Percentiles rank a stretch among this genome's conserved stretches.
These are phyloP conservation scores for Aulostomus chinensis DNA, from an alignment of 2,797 vertebrate genomes.

Conservation along the genomic window DNA sequence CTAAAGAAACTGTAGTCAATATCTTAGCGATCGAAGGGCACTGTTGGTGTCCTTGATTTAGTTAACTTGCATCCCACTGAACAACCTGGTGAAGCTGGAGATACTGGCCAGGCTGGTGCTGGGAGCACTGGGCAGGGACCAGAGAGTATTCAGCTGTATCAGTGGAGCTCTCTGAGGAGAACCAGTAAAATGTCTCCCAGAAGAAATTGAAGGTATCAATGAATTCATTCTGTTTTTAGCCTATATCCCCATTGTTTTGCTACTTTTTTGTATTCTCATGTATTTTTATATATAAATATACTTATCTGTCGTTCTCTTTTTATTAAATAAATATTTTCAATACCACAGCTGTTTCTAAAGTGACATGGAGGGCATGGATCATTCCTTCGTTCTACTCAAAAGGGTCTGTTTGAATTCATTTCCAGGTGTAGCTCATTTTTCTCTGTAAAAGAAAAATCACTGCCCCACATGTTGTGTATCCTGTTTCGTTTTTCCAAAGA, in stretches of 20 bases:
- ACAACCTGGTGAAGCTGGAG: conserved; percentile 47
- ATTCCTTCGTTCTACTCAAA: conserved; percentile 62
- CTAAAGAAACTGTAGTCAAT: conserved; percentile 61
- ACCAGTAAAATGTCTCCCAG: conserved; percentile 54
- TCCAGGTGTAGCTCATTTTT: conserved; percentile 62
- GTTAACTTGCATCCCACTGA: conserved; percentile 49
- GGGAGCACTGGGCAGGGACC: conserved; percentile 74
- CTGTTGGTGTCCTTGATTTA: conserved; percentile 46
- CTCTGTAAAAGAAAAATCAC: conserved; percentile 50
- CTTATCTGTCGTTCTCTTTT: conserved; percentile 85
- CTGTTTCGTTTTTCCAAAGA: conserved; percentile 60
- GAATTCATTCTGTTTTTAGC: conserved; percentile 77
- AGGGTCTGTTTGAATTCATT: conserved; percentile 58
- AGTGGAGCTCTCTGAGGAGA: conserved; percentile 61
- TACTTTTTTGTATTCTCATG: conserved; percentile 88
- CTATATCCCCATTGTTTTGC: conserved; percentile 83
- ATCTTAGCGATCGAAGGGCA: conserved; percentile 68
- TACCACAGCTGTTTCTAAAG: conserved; percentile 81
- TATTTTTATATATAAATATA: conserved; percentile 89
- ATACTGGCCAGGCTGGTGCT: conserved; percentile 45
- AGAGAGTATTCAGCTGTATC: conserved; percentile 70
- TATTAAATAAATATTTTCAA: conserved; percentile 85
- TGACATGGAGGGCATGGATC: conserved; percentile 61
- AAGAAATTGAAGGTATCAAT: conserved; percentile 80
- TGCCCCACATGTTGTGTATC: conserved; percentile 67